Evolutionary conservation across 1,140 invertebrate species (phyloP), one percentile per base, ranked within the genome.

Genomic region (Holotrichia oblita): DNA sequence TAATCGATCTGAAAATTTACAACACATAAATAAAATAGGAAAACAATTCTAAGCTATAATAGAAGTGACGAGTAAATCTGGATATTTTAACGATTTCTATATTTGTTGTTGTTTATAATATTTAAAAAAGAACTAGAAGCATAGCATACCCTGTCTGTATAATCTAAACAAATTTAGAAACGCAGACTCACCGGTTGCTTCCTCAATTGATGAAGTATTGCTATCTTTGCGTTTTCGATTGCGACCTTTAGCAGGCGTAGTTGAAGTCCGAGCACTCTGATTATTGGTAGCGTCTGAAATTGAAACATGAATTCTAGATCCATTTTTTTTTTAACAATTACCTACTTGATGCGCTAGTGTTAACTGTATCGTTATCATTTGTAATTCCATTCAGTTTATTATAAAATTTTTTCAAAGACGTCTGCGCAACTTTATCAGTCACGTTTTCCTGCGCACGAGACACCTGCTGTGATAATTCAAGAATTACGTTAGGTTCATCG

Each of bases 281-380:
- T 17, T 6, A 55, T 0, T 7, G 6, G 48, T 55, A 17, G 6
- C 1, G 14, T 55, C 48, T 55, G n/a, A n/a, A 55, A 55, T 17
- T 17, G 0, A n/a, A 17, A 55, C 2, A 17, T n/a, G 48, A 7
- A 55, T 17, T 17, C 6, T n/a, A 17, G 6, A 2, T 17, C 6
- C n/a, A 3, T 55, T 55, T 55, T 17, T n/a, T n/a, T 55, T 55
- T 2, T 0, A 55, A 9, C 22, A 69, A 27, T 9, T n/a, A 64
- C 61, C 6, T 34, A 69, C 61, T 22, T 34, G 27, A 69, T 24
- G 61, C 22, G 24, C 22, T 69, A 69, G 22, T 27, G 22, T 27
- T 69, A 27, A 20, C 59, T 7, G 59, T 27, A 24, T 69, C 61
- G 27, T 69, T 69, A 10, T 69, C 61, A 69, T 14, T 34, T 69